Conservation (phyloP, 2,797 vertebrate species). For the Peromyscus eremicus region DNA sequence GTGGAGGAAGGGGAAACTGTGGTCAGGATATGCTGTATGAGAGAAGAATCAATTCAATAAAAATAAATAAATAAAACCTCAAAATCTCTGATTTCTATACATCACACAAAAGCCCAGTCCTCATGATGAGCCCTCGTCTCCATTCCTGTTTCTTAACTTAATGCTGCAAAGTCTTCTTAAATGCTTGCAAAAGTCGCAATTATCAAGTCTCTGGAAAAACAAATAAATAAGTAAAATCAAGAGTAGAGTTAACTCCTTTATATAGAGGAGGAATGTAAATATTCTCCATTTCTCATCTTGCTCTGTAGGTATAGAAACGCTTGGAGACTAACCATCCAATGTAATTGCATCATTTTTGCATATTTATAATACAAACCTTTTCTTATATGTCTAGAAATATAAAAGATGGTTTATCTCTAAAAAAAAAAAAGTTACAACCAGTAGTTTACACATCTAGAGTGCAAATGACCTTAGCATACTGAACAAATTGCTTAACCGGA, state of each 20-base stretch:
- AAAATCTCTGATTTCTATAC: background rate
- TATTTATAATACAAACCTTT: background rate
- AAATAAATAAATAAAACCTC: background rate
- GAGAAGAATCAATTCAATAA: background rate
- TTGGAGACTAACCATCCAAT: background rate
- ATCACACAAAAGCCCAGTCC: background rate
- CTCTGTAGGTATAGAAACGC: background rate
- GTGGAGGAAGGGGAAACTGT: background rate
- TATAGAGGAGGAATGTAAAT: conserved; percentile 50
- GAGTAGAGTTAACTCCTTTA: conserved; percentile 1
- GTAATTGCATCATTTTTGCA: conserved; percentile 20
- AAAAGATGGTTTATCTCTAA: conserved; percentile 1
- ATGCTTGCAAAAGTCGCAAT: conserved; percentile 23
- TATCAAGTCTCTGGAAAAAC: background rate
- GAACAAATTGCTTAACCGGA: background rate
- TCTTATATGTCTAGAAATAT: conserved; percentile 15
- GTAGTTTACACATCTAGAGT: conserved; percentile 28
- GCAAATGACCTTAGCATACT: background rate
- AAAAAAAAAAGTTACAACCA: background rate
- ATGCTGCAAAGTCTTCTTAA: background rate
- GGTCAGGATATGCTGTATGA: background rate
- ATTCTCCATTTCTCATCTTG: conserved; percentile 52
- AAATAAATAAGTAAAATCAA: background rate
- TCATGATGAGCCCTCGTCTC: background rate
- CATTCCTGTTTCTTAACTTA: background rate